Evolutionary conservation across 2,113 vertebrate species (phyloP).

Genomic region (Alexandromys fortis): DNA sequence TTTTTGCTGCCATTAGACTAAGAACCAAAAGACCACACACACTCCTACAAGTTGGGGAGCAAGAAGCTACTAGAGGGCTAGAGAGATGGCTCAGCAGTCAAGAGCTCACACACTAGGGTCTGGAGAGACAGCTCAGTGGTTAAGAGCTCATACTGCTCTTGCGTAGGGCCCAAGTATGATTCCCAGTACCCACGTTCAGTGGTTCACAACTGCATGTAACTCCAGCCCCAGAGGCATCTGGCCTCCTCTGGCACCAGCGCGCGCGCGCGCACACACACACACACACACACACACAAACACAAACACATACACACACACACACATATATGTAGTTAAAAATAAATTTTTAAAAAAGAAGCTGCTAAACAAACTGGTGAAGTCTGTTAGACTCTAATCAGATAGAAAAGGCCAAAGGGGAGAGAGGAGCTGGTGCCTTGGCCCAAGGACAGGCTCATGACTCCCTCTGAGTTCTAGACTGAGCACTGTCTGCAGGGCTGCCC

Average conservation of each 20-base stretch:
- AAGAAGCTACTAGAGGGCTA: background rate
- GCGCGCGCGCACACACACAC: too few species aligned
- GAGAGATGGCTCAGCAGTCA: background rate
- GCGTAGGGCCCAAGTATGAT: background rate
- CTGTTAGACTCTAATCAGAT: background rate
- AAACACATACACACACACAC: background rate
- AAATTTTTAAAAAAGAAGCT: background rate
- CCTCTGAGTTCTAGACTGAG: background rate
- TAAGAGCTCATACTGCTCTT: background rate
- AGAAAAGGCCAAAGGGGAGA: background rate
- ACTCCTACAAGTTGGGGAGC: background rate
- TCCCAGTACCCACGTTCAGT: background rate
- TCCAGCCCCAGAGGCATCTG: background rate
- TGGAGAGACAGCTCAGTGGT: background rate
- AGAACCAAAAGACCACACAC: background rate
- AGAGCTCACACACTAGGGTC: background rate
- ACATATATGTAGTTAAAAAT: background rate
- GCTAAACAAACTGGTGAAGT: background rate
- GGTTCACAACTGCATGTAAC: background rate
- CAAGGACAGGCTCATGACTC: background rate
- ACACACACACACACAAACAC: background rate
- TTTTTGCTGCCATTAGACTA: background rate
- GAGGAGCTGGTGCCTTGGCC: background rate
- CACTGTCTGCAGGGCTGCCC: background rate
- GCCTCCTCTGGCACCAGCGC: background rate